Conservation (phyloP, 1,140 invertebrate species). For the Pseudomyrmex dendroicus region DNA sequence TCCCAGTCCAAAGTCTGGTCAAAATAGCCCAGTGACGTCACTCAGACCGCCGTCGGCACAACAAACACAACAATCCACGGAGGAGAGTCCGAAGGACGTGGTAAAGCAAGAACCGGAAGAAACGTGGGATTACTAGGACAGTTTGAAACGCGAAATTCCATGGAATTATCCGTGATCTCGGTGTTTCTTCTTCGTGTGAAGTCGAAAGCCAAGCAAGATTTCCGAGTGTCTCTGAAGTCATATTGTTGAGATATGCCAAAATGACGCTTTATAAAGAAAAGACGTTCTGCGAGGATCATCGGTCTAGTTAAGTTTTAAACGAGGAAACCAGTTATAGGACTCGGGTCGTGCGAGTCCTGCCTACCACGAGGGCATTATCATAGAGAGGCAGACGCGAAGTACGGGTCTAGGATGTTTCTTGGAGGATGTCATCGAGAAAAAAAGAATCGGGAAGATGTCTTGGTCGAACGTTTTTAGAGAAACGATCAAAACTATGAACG, state of each 20-base stretch:
- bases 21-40: slow-evolving; percentile 80
- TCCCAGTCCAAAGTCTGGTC: slow-evolving; percentile 81
- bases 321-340: slow-evolving; percentile 84
- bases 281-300: slow-evolving; percentile 54
- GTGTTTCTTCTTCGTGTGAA: slow-evolving; percentile 9
- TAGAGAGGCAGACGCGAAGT: slow-evolving; percentile 68
- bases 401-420: slow-evolving; percentile 41
- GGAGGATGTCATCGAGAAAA: slow-evolving; percentile 40
- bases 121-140: slow-evolving; percentile 82
- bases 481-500: slow-evolving; percentile 63
- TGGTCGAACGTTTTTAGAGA: slow-evolving; percentile 44
- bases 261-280: slow-evolving; percentile 59
- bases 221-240: slow-evolving; percentile 15
- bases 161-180: slow-evolving; percentile 31
- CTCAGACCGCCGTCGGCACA: slow-evolving; percentile 79
- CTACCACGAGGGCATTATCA: slow-evolving; percentile 84
- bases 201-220: background rate
- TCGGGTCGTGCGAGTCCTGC: slow-evolving; percentile 81
- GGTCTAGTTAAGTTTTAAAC: slow-evolving; percentile 80
- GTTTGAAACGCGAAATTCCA: slow-evolving; percentile 16
- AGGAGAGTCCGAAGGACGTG: slow-evolving; percentile 80
- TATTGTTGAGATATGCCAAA: slow-evolving; percentile 65
- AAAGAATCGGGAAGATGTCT: slow-evolving; percentile 52
- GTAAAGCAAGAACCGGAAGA: slow-evolving; percentile 84
- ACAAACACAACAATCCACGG: slow-evolving; percentile 76